Base-by-base conservation (phyloP, 2,888 invertebrate species). In the Melitaea athalia region DNA sequence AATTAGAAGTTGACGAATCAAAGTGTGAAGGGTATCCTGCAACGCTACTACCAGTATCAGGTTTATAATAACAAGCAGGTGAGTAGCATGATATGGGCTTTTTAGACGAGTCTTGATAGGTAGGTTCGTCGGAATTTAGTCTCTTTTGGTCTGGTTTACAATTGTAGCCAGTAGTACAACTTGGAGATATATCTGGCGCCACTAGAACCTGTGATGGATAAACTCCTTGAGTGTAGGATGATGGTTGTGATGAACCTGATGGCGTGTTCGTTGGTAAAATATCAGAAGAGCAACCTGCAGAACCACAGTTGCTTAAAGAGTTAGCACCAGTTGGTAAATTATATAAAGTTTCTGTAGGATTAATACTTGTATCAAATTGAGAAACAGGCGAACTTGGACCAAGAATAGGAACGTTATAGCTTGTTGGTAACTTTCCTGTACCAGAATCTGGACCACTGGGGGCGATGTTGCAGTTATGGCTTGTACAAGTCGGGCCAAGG, bases 331-430 rank as follows among this genome's bases (percentile, higher is more conserved):
- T 60, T 14, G 68, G 68, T 43, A 57, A 31, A 61, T 49, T 31
- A 43, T 68, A 64, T 43, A 64, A 49, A 45, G 53, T 50, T 50
- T 33, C 64, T n/a, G 24, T 53, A n/a, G 68, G 31, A 68, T 64
- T 55, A 11, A 43, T 62, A 55, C 72, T 63, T n/a, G 57, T 59
- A 60, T n/a, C 33, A 8, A 14, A 12, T 14, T 55, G 42, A 52
- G 77, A 76, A 42, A 71, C 69, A 55, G 72, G 72, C 55, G 73
- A 62, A 45, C 68, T 68, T n/a, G 50, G 12, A 68, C 75, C 71
- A 73, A 74, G 75, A 61, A 76, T 77, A 15, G 82, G 79, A 31
- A 79, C 79, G 63, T 81, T 78, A 62, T 82, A 79, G 67, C 81
- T 82, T 6, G 79, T 77, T 8, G 82, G 82, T 43, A 70, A 71